phyloP scores from a whole-genome alignment of 2,888 invertebrate species.

The Andrena dorsata region DNA sequence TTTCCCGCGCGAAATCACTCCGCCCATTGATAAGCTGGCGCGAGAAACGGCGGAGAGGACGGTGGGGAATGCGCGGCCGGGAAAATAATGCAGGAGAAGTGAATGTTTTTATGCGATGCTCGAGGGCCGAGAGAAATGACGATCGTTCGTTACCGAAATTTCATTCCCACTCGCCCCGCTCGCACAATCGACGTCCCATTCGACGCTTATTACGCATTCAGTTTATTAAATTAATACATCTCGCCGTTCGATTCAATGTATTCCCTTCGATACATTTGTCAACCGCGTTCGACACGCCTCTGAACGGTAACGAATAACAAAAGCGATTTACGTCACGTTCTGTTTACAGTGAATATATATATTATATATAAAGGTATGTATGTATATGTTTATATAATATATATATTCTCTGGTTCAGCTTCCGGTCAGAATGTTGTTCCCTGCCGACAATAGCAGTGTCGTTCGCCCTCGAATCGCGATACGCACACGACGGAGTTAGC shows the following conservation, averaged over 20 bases:
- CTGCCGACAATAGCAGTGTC: neutral
- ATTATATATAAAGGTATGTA: neutral
- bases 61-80: neutral
- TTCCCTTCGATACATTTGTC: slow-evolving; percentile 46
- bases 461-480: slow-evolving; percentile 10
- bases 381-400: neutral
- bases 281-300: slow-evolving; percentile 29
- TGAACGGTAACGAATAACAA: slow-evolving; percentile 39
- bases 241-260: slow-evolving; percentile 41
- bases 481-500: neutral
- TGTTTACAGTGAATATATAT: slow-evolving; percentile 30
- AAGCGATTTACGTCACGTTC: slow-evolving; percentile 49
- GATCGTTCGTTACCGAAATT: slow-evolving; percentile 35
- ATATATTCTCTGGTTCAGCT: slow-evolving; percentile 1
- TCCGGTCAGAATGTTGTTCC: slow-evolving; percentile 13
- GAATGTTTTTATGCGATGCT: slow-evolving; percentile 5
- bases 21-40: neutral
- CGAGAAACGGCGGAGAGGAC: neutral
- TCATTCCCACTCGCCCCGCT: slow-evolving; percentile 11
- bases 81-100: neutral
- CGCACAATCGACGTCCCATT: neutral
- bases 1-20: slow-evolving; percentile 11
- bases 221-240: slow-evolving; percentile 49
- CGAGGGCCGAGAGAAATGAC: neutral
- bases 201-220: slow-evolving; percentile 32